Base-by-base conservation (phyloP, 2,113 vertebrate species). In the Elgaria multicarinata region DNA sequence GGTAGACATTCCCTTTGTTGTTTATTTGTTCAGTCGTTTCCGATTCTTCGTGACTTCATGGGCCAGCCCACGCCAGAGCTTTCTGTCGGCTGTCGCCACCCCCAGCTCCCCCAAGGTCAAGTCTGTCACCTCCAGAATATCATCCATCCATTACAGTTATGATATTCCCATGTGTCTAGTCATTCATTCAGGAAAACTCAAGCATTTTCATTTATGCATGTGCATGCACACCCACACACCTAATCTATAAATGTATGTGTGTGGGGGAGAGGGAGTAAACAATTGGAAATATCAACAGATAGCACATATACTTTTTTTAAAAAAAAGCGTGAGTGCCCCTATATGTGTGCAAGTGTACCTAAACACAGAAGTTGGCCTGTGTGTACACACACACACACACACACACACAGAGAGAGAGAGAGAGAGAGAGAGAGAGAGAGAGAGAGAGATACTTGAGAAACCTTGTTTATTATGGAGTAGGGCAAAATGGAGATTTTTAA, bases 401-500 rank as follows among this genome's bases (percentile, higher is more conserved):
- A 39, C 28, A 55, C 6, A 75, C 39, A 90, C 5, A 84, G 2
- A 58, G 2, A 58, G 10, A 55, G 53, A 42, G 39, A 87, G 16
- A 50, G 6, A n/a, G 7, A 33, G 5, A 53, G 18, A 39, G 10
- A 81, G 1, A 53, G 12, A n/a, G 33, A 33, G n/a, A 81, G n/a
- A 64, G 36, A 50, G 66, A 24, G n/a, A 76, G 20, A 81, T 77
- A 87, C 93, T 58, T 89, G 82, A 55, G 94, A 95, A 94, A 94
- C 91, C 88, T 89, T 96, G 95, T 94, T 96, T 96, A 96, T 95
- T 93, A 89, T 90, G 83, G 78, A 39, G 93, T 77, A 86, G 83
- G 90, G 91, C 96, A 93, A 97, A 96, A 95, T 94, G 76, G 94
- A 95, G 94, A 89, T 93, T 95, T 96, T 97, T 93, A 97, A 97